Percentiles rank a stretch among this genome's conserved stretches.
Evolutionary conservation across 2,113 vertebrate species (phyloP).

Genomic region (Apteryx owenii): DNA sequence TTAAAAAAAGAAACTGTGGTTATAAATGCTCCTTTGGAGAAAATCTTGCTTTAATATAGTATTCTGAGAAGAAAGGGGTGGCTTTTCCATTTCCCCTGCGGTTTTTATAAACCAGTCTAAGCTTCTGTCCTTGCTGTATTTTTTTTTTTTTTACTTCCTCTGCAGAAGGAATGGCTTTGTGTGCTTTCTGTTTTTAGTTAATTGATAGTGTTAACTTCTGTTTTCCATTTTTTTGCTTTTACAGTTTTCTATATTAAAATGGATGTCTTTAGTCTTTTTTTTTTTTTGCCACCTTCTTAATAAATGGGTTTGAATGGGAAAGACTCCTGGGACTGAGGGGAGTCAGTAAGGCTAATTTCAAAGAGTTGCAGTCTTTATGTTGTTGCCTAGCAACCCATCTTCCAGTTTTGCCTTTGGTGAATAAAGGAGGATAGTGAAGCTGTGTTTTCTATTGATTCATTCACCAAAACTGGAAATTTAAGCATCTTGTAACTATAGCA

Average conservation of each 20-base stretch:
- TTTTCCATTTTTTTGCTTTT: background rate
- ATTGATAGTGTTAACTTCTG: constrained; percentile 18
- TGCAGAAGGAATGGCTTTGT: background rate
- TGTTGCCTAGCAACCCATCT: constrained; percentile 84
- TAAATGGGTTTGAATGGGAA: constrained; percentile 66
- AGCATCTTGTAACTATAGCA: constrained; percentile 69
- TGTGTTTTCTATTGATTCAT: constrained; percentile 72
- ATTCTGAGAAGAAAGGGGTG: background rate
- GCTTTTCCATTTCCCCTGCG: background rate
- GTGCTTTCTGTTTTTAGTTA: background rate
- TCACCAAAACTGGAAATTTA: constrained; percentile 70
- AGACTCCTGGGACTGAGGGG: constrained; percentile 52
- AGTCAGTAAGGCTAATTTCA: constrained; percentile 79
- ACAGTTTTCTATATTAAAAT: constrained; percentile 45
- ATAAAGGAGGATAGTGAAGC: constrained; percentile 60
- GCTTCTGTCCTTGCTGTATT: background rate
- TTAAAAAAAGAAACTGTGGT: background rate
- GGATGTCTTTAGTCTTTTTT: background rate
- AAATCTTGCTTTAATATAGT: background rate
- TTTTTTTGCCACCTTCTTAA: constrained; percentile 10
- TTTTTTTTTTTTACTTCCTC: background rate
- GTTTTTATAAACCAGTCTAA: background rate
- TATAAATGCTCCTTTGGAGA: background rate
- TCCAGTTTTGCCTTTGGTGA: constrained; percentile 71
- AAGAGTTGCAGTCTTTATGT: constrained; percentile 70